phyloP scores from a whole-genome alignment of 2,888 invertebrate genomes.

The Drosophila ezoana region DNA sequence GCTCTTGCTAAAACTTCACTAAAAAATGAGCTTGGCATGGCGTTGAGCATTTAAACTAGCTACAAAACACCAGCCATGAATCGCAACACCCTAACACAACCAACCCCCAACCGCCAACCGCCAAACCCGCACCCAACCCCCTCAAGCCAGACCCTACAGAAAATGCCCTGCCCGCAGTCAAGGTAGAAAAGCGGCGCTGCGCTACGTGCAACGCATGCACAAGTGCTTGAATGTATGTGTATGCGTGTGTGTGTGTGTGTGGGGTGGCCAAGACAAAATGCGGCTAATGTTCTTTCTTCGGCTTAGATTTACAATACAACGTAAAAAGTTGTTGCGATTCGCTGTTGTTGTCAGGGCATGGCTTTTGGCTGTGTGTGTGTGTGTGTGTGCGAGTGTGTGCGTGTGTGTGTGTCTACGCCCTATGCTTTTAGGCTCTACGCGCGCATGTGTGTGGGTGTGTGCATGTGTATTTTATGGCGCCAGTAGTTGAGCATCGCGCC shows the following conservation, averaged over 20 bases:
- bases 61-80: constrained; percentile 76
- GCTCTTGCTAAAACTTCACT: constrained; percentile 74
- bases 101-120: background rate
- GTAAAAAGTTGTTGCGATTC: constrained; percentile 56
- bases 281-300: constrained; percentile 74
- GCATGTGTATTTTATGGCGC: constrained; percentile 37
- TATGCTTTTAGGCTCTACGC: constrained; percentile 24
- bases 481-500: constrained; percentile 30
- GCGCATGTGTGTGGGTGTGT: background rate
- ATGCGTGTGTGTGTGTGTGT: constrained; percentile 31
- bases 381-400: constrained; percentile 7
- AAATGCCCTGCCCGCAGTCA: constrained; percentile 32
- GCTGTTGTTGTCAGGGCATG: constrained; percentile 32
- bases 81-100: constrained; percentile 45
- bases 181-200: constrained; percentile 56
- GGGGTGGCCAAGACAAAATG: constrained; percentile 71
- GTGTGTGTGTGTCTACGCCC: constrained; percentile 2
- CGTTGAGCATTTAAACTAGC: constrained; percentile 81
- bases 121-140: background rate
- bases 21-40: constrained; percentile 78
- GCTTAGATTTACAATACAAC: constrained; percentile 75
- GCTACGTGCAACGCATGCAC: constrained; percentile 71
- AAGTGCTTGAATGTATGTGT: constrained; percentile 32
- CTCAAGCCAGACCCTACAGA: background rate
- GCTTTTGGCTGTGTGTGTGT: constrained; percentile 21